Evolutionary conservation across 2,113 vertebrate species (phyloP), one percentile per base, ranked within the genome.

Genomic region (Eretmochelys imbricata): DNA sequence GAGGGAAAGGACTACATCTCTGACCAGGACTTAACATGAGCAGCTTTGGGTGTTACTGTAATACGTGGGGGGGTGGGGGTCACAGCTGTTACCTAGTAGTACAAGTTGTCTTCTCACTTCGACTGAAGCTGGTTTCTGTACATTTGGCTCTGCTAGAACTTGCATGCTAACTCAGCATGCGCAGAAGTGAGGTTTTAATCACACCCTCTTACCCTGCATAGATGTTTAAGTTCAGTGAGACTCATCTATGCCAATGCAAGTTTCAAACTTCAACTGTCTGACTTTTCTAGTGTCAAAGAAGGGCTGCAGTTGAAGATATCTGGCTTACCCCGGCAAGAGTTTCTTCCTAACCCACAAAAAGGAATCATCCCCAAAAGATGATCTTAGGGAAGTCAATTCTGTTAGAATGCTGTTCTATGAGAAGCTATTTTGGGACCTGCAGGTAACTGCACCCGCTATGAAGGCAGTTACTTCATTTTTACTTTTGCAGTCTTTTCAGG

Each of bases 201-300:
- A n/a, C 90, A 87, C 50, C 4, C 29, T 81, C 75, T 69, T 38
- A 65, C 62, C 59, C 14, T n/a, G 8, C 65, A 59, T 4, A 69
- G 17, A 38, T 35, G 80, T 31, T 81, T 38, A 51, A 83, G 38
- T 42, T 89, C 75, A 91, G 35, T 10, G 86, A 85, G 72, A 86
- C 85, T 82, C 82, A 57, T 10, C 22, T 10, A 88, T 79, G 89
- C 87, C 89, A 89, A 95, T 96, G 75, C 19, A 95, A 96, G 24
- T 75, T 93, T 29, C 53, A 83, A 69, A 72, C 25, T 92, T 82
- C 0, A 5, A 46, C 82, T 84, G 80, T 91, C 42, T 93, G 72
- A 29, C 62, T 95, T 86, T 96, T 72, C 0, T 62, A 93, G 89
- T n/a, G 81, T 51, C 49, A 76, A 42, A 14, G 20, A 16, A 78